Conservation (phyloP, 2,797 vertebrate species). For the Lemur catta region DNA sequence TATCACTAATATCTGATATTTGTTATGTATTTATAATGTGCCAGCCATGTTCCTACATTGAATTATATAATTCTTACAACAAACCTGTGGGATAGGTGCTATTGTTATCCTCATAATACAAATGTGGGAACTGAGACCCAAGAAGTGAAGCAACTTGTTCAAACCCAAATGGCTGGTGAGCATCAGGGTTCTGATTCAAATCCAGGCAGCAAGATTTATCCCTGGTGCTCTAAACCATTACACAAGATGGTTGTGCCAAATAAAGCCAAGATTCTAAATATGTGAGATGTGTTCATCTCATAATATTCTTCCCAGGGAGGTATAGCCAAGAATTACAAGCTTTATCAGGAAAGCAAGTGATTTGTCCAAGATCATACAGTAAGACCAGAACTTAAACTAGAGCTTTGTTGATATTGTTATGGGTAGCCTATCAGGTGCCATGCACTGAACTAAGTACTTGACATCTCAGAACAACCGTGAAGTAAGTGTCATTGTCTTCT, state of each 20-base stretch:
- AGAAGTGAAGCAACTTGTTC: not conserved
- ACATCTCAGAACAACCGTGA: not conserved
- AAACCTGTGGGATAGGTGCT: not conserved
- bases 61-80: not conserved
- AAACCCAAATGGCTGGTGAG: not conserved
- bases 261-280: not conserved
- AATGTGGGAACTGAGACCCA: not conserved
- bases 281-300: not conserved
- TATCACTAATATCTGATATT: not conserved
- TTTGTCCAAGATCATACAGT: not conserved
- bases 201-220: not conserved
- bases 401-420: not conserved
- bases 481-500: not conserved
- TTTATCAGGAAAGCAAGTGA: not conserved
- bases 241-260: not conserved
- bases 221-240: not conserved
- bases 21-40: not conserved
- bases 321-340: not conserved
- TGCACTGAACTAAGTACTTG: not conserved
- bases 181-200: not conserved
- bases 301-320: not conserved
- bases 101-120: not conserved
- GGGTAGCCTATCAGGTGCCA: not conserved
- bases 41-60: not conserved
- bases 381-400: not conserved